Base-by-base conservation (phyloP, 2,113 vertebrate species). In the Sphyrna mokarran region DNA sequence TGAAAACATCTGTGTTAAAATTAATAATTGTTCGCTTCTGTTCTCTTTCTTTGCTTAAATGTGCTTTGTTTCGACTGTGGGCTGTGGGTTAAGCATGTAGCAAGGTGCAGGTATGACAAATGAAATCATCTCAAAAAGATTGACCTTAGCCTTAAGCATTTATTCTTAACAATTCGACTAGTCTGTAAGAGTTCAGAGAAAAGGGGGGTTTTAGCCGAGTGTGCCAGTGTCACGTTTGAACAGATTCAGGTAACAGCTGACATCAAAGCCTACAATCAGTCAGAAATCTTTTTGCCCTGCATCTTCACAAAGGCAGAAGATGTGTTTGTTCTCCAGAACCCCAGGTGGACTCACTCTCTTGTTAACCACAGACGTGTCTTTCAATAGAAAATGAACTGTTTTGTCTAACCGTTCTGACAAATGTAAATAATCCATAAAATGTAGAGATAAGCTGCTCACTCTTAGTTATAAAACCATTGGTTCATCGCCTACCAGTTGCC, bases 171-270 rank as follows among this genome's bases (percentile, higher is more conserved):
- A 70, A 95, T 76, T 33, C 23, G 26, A 54, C 94, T 72, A 54
- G 68, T 18, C 69, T 76, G 69, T 9, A 20, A 54, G 68, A 72
- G 69, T 95, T 95, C 43, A 48, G 94, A 95, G 72, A 69, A 95
- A 95, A 54, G 94, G 43, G 48, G 76, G 26, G 40, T 70, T 70
- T 95, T 72, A 95, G 94, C 22, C 23, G 14, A 72, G 68, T 76
- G 89, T 93, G 68, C 40, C 68, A 69, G 22, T 95, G 94, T 76
- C 43, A 76, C 26, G 40, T 95, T 70, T 54, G 94, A 69, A 95
- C 94, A 95, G 94, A 95, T 95, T 95, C 43, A 72, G 37, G 40
- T 76, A 72, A 95, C 68, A 54, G 23, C 94, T 72, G 69, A 76
- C 40, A 29, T 76, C 22, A 95, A 95, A 72, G 87, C 66, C 66